phyloP scores from a whole-genome alignment of 35 echinoderm and acorn worm genomes.

The Diadema setosum region DNA sequence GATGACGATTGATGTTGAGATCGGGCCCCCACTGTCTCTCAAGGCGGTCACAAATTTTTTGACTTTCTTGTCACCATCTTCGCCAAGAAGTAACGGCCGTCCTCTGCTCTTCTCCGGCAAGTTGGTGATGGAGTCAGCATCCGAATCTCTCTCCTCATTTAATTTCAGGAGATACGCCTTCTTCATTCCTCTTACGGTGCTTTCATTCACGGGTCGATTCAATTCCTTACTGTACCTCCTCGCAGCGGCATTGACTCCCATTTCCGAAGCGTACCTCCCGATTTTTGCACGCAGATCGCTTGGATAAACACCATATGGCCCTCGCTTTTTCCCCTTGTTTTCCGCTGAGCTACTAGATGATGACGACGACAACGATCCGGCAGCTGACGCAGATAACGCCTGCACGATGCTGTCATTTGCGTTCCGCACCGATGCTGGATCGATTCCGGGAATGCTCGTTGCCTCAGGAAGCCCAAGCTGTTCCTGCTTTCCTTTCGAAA shows the following conservation, averaged over 20 bases:
- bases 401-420: background rate
- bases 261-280: slow-evolving; percentile 35
- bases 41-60: background rate
- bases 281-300: slow-evolving; percentile 23
- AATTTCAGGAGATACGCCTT: slow-evolving; percentile 6
- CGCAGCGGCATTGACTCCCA: slow-evolving; percentile 8
- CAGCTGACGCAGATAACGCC: background rate
- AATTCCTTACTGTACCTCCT: slow-evolving; percentile 40
- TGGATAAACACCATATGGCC: background rate
- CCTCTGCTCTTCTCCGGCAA: slow-evolving; percentile 2
- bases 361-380: background rate
- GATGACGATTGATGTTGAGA: background rate
- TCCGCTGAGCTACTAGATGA: background rate
- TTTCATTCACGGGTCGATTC: slow-evolving; percentile 6
- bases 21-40: background rate
- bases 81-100: slow-evolving; percentile 7
- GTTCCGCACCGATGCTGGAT: background rate
- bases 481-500: background rate
- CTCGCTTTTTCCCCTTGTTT: background rate
- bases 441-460: background rate
- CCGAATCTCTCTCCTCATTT: background rate
- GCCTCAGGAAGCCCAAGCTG: background rate
- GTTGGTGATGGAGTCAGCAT: background rate
- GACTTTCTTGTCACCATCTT: background rate
- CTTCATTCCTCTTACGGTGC: slow-evolving; percentile 37